Percentiles rank a stretch among this genome's conserved stretches.
phyloP scores from a whole-genome alignment of 2,888 invertebrate genomes.

The Phrixothrix hirtus region DNA sequence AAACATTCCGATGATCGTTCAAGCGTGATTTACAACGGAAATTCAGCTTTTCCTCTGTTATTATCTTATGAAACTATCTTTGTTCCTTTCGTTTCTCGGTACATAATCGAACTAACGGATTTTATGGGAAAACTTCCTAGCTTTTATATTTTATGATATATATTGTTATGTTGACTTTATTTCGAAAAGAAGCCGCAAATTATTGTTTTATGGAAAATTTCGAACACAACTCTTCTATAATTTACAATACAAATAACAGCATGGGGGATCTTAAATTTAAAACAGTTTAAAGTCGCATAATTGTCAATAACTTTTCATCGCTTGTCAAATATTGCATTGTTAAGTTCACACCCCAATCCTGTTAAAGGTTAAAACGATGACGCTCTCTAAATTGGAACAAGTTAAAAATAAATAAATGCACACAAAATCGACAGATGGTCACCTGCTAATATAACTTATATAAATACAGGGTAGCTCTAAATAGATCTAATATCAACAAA shows the following conservation, averaged over 20 bases:
- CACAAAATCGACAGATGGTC: conserved; percentile 39
- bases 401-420: conserved; percentile 26
- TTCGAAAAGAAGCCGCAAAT: too few species aligned
- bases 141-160: conserved; percentile 5
- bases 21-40: conserved; percentile 52
- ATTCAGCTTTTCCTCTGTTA: conserved; percentile 43
- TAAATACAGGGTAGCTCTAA: conserved; percentile 37
- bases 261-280: conserved; percentile 25
- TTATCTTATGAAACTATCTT: conserved; percentile 44
- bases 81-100: conserved; percentile 24
- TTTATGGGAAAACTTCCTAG: conserved; percentile 23
- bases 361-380: conserved; percentile 13
- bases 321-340: conserved; percentile 24
- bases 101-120: conserved; percentile 21
- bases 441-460: conserved; percentile 41
- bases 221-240: too few species aligned
- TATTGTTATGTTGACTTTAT: background rate
- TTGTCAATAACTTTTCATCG: conserved; percentile 31
- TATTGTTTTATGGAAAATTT: too few species aligned
- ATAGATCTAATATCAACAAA: conserved; percentile 41
- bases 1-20: conserved; percentile 54
- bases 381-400: conserved; percentile 21
- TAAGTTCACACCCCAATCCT: conserved; percentile 17
- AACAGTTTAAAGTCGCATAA: conserved; percentile 31
- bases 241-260: too few species aligned